These are phyloP conservation scores for Pantala flavescens DNA, from an alignment of 1,140 invertebrate species.

Conservation along the genomic window DNA sequence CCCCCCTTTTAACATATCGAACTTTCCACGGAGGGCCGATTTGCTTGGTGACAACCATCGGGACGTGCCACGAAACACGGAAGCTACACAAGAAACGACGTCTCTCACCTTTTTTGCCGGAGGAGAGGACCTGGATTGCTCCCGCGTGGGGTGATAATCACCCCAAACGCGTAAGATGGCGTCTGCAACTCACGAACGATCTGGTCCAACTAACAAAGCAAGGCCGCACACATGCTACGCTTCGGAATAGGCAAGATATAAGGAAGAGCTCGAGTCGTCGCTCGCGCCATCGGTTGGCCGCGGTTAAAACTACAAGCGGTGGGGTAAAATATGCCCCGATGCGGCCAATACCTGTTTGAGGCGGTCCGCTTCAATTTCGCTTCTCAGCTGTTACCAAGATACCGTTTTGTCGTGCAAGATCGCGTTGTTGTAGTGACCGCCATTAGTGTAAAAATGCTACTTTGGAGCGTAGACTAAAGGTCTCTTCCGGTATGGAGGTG, in stretches of 20 bases:
- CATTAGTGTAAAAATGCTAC: no score
- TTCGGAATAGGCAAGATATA: not conserved
- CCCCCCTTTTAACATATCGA: not conserved
- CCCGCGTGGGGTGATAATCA: not conserved
- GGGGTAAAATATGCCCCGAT: not conserved
- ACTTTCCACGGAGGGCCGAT: not conserved
- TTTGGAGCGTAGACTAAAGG: no score
- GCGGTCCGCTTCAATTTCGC: not conserved
- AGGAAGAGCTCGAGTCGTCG: not conserved
- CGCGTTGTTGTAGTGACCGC: no score
- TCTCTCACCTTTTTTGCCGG: not conserved
- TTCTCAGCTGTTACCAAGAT: not conserved
- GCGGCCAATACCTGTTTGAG: not conserved
- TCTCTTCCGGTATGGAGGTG: no score
- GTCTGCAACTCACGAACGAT: not conserved
- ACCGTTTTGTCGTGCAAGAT: no score
- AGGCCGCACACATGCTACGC: constrained; percentile 1
- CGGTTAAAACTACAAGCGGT: not conserved
- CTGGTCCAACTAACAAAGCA: constrained; percentile 5
- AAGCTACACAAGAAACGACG: not conserved
- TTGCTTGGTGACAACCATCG: not conserved
- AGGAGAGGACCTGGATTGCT: not conserved
- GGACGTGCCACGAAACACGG: not conserved
- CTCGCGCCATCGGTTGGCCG: not conserved
- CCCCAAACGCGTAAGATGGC: not conserved